phyloP scores from a whole-genome alignment of 2,797 vertebrate genomes.

The Bryconaethiops microstoma region DNA sequence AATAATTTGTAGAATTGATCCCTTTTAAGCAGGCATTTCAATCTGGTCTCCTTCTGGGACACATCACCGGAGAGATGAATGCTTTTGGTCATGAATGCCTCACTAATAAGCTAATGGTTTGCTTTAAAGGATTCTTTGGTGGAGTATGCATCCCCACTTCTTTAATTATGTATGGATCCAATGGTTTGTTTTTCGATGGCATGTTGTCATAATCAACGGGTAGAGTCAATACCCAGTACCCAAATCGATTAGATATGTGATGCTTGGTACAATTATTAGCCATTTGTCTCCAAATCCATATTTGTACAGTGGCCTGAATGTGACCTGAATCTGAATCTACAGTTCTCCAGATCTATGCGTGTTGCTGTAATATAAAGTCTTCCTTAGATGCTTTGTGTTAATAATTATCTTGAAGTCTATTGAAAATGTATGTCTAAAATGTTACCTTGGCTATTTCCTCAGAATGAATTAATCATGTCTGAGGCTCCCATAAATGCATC shows the following conservation, averaged over 20 bases:
- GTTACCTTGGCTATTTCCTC: conserved; percentile 62
- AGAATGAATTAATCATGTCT: conserved; percentile 51
- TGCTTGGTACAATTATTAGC: neutral
- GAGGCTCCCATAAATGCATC: conserved; percentile 47
- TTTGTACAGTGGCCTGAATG: conserved; percentile 7
- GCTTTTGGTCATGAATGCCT: no score
- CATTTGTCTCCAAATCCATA: neutral
- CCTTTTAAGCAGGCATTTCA: no score
- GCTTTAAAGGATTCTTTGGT: neutral
- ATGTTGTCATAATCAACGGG: neutral
- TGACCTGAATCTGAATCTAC: conserved; percentile 55
- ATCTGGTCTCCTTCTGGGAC: no score
- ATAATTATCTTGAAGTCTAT: conserved; percentile 62
- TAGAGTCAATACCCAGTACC: neutral
- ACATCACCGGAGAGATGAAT: no score
- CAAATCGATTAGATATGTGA: neutral
- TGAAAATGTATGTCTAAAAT: conserved; percentile 68
- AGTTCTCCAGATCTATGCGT: conserved; percentile 10
- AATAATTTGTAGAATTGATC: no score
- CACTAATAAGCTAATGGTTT: neutral
- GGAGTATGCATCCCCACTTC: neutral
- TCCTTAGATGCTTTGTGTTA: conserved; percentile 53
- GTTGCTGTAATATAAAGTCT: conserved; percentile 40
- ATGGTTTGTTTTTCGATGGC: neutral
- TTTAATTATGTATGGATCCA: neutral